These are phyloP conservation scores for Chymomyza costata DNA, from an alignment of 1,140 invertebrate species.

Conservation along the genomic window DNA sequence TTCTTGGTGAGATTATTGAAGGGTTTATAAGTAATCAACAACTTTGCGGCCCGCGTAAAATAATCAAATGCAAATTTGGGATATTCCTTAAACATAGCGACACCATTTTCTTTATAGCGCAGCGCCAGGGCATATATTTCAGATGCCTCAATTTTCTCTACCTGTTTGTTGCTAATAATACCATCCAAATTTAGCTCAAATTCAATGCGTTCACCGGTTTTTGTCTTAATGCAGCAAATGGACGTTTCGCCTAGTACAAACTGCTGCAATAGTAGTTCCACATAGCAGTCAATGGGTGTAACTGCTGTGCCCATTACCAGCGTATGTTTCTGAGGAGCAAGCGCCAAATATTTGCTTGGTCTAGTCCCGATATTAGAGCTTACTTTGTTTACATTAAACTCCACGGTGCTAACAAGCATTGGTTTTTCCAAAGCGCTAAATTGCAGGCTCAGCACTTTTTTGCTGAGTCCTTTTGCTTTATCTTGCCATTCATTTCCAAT, in stretches of 20 bases:
- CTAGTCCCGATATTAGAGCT: slow-evolving; percentile 33
- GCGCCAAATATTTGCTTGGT: slow-evolving; percentile 37
- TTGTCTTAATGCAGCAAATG: slow-evolving; percentile 49
- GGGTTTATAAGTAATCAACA: slow-evolving; percentile 64
- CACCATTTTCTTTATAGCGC: slow-evolving; percentile 64
- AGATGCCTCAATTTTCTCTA: slow-evolving; percentile 45
- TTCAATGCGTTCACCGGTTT: slow-evolving; percentile 38
- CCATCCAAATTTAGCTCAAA: slow-evolving; percentile 45
- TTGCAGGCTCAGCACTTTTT: slow-evolving; percentile 47
- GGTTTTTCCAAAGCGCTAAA: slow-evolving; percentile 53
- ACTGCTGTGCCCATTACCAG: slow-evolving; percentile 54
- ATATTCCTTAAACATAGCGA: slow-evolving; percentile 66
- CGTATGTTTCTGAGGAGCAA: slow-evolving; percentile 17
- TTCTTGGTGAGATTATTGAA: slow-evolving; percentile 50
- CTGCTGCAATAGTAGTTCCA: slow-evolving; percentile 65
- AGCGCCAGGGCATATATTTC: slow-evolving; percentile 51
- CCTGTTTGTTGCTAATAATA: slow-evolving; percentile 42
- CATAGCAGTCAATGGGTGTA: slow-evolving; percentile 62
- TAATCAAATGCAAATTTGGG: slow-evolving; percentile 70
- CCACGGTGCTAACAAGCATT: slow-evolving; percentile 33
- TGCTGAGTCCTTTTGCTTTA: slow-evolving; percentile 39
- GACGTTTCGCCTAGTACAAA: slow-evolving; percentile 62
- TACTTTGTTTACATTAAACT: slow-evolving; percentile 41
- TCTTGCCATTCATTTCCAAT: slow-evolving; percentile 61
- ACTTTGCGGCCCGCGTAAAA: slow-evolving; percentile 62